Evolutionary conservation across 2,888 invertebrate genomes (phyloP).

Genomic region (Aspidiotus destructor): DNA sequence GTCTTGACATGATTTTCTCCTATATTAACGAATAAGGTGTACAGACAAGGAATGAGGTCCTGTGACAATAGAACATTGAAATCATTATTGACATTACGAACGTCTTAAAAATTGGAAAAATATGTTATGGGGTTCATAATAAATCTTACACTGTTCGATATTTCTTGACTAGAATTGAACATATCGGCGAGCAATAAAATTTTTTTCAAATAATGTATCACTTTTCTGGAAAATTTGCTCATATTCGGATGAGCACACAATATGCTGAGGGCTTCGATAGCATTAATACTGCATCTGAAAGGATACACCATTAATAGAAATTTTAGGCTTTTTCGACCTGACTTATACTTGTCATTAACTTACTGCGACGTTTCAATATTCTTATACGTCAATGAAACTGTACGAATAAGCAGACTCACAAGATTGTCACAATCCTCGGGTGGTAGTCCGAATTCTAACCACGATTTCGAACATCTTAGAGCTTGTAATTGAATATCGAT

Average conservation of each 20-base stretch:
- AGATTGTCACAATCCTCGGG: constrained; percentile 38
- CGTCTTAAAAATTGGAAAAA: not conserved
- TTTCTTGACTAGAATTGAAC: constrained; percentile 25
- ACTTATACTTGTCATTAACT: constrained; percentile 27
- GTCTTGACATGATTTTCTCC: constrained; percentile 48
- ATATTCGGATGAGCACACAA: constrained; percentile 54
- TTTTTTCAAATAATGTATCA: constrained; percentile 51
- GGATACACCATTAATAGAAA: not conserved
- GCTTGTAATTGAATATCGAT: constrained; percentile 42
- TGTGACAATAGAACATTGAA: constrained; percentile 41
- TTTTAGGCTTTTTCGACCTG: not conserved
- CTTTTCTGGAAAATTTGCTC: constrained; percentile 50
- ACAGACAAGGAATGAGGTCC: constrained; percentile 60
- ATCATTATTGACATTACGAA: constrained; percentile 12
- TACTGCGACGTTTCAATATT: constrained; percentile 36
- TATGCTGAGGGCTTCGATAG: constrained; percentile 53
- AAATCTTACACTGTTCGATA: constrained; percentile 16
- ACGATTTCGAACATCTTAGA: constrained; percentile 50
- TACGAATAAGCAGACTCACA: constrained; percentile 38
- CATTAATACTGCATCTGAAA: constrained; percentile 47
- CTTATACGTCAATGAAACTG: constrained; percentile 36
- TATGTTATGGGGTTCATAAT: not conserved
- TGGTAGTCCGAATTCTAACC: constrained; percentile 51
- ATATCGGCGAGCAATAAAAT: constrained; percentile 49
- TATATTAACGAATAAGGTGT: constrained; percentile 56